A percentile compares a stretch with the other conserved stretches of the same genome.
Evolutionary conservation across 2,797 vertebrate species (phyloP).

Genomic region (Protonibea diacanthus): DNA sequence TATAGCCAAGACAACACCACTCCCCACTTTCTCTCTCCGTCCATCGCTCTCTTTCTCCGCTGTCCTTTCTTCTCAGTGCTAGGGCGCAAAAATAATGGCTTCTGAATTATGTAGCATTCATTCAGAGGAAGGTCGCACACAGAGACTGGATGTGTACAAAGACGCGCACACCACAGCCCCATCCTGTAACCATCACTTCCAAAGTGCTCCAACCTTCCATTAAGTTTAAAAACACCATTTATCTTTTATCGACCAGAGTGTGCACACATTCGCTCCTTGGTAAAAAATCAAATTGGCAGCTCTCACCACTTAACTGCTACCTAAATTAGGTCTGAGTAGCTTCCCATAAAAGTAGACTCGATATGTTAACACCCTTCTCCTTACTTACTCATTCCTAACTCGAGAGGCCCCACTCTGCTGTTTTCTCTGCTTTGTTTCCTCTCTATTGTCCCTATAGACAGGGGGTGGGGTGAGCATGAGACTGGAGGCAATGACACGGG

Average conservation of each 20-base stretch:
- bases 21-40: constrained; percentile 21
- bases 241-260: constrained; percentile 49
- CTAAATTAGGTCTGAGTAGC: constrained; percentile 53
- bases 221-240: constrained; percentile 66
- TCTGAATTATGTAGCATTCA: constrained; percentile 80
- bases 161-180: constrained; percentile 23
- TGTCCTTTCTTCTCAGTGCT: constrained; percentile 37
- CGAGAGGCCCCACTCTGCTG: constrained; percentile 32
- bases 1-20: constrained; percentile 15
- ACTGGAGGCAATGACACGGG: constrained; percentile 44
- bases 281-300: constrained; percentile 54
- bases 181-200: constrained; percentile 43
- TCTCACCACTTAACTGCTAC: constrained; percentile 55
- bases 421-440: constrained; percentile 61
- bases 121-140: constrained; percentile 44
- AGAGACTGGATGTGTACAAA: constrained; percentile 12
- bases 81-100: constrained; percentile 70
- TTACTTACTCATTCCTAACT: constrained; percentile 49
- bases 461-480: constrained; percentile 34
- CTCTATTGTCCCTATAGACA: constrained; percentile 41
- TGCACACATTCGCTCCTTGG: constrained; percentile 38
- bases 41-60: constrained; percentile 7
- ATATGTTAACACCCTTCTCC: constrained; percentile 57
- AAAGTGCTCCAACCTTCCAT: constrained; percentile 65
- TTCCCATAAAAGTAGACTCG: constrained; percentile 41